Evolutionary conservation across 2,888 invertebrate genomes (phyloP).

Genomic region (Arctia plantaginis): DNA sequence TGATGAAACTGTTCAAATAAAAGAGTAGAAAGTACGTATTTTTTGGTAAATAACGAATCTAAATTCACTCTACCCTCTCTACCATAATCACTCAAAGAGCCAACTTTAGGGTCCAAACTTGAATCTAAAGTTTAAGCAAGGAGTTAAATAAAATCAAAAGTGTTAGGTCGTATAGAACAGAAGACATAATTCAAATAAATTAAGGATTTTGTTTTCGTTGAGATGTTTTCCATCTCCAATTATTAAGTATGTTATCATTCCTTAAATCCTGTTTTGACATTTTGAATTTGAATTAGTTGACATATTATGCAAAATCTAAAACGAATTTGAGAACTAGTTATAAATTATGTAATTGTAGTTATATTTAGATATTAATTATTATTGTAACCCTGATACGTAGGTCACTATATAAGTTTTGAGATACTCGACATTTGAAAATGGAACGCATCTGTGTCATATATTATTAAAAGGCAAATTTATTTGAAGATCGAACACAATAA

Average conservation of each 20-base stretch:
- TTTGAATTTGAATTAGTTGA: no score
- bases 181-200: background rate
- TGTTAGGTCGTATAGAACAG: background rate
- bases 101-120: background rate
- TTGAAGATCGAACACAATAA: no score
- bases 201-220: no score
- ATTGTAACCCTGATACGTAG: no score
- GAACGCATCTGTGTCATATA: no score
- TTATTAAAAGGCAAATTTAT: no score
- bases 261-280: background rate
- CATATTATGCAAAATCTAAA: background rate
- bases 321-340: slow-evolving; percentile 31
- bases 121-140: background rate
- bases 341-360: background rate
- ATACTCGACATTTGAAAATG: no score
- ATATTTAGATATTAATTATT: background rate
- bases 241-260: background rate
- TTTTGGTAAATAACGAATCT: no score
- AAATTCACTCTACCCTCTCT: background rate
- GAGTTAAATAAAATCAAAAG: slow-evolving; percentile 1
- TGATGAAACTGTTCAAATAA: no score
- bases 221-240: background rate
- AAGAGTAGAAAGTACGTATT: no score
- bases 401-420: no score
- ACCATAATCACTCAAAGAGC: background rate